These are phyloP conservation scores for Musca vetustissima DNA, from an alignment of 1,140 invertebrate species.

Conservation along the genomic window DNA sequence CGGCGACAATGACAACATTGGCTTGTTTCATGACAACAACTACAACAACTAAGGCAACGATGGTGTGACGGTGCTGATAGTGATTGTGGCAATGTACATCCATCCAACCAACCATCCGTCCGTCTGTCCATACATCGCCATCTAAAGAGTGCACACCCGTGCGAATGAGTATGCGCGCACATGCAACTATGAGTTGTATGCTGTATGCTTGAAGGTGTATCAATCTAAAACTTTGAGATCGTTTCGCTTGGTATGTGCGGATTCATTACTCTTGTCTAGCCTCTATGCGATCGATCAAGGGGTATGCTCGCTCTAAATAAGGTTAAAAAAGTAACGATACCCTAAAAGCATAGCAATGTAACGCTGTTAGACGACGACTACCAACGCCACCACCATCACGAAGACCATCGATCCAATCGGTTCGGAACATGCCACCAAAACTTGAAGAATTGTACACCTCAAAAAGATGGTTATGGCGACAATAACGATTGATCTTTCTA, in stretches of 20 bases:
- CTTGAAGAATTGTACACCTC: not conserved
- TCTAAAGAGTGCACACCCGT: not conserved
- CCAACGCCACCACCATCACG: not conserved
- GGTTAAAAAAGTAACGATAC: conserved; percentile 1
- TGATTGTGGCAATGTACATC: too few species aligned
- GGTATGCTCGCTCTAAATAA: conserved; percentile 13
- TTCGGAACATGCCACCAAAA: not conserved
- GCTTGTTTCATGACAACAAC: too few species aligned
- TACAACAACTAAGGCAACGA: too few species aligned
- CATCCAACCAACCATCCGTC: too few species aligned
- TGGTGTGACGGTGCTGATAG: too few species aligned
- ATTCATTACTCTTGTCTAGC: too few species aligned
- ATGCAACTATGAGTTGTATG: not conserved
- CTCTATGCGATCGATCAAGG: too few species aligned
- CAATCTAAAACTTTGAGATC: too few species aligned
- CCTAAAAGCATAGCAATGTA: too few species aligned
- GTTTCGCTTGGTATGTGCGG: not conserved
- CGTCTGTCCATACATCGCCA: not conserved
- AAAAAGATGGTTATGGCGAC: conserved; percentile 16
- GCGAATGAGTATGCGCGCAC: not conserved
- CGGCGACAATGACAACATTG: too few species aligned
- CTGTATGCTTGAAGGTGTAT: not conserved
- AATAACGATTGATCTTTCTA: conserved; percentile 24
- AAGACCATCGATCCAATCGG: not conserved
- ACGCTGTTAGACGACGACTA: too few species aligned